Evolutionary conservation across 2,797 vertebrate species (phyloP).

Genomic region (Stomatorhinus walkeri): DNA sequence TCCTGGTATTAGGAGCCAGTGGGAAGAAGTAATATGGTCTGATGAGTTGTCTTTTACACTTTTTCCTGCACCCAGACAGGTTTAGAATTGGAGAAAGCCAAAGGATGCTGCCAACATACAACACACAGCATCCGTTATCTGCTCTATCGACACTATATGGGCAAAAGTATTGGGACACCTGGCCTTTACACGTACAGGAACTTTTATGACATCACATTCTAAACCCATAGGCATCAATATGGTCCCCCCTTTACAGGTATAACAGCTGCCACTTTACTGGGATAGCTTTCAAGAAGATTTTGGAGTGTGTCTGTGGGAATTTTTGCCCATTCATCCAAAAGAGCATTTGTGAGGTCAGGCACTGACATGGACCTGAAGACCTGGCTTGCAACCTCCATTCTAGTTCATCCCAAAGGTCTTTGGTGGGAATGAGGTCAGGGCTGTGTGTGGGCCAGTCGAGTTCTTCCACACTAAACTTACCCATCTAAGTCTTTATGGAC

Average conservation of each 20-base stretch:
- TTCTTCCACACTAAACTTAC: not conserved
- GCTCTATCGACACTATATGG: not conserved
- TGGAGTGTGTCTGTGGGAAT: not conserved
- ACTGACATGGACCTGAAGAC: not conserved
- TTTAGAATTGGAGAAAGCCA: not conserved
- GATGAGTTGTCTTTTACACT: not conserved
- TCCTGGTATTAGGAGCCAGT: not conserved
- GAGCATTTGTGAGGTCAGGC: not conserved
- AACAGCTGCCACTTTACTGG: not conserved
- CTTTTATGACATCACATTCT: not conserved
- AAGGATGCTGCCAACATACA: not conserved
- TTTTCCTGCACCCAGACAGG: not conserved
- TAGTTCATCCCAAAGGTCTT: not conserved
- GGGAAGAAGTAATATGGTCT: not conserved
- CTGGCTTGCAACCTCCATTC: not conserved
- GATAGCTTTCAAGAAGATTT: not conserved
- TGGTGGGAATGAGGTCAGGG: not conserved
- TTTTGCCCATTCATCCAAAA: not conserved
- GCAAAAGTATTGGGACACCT: not conserved
- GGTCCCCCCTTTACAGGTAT: not conserved
- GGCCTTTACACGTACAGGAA: not conserved
- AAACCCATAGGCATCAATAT: not conserved
- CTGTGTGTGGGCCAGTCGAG: not conserved
- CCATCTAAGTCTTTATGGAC: not conserved
- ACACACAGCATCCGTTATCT: not conserved